A percentile compares a stretch with the other conserved stretches of the same genome.
Evolutionary conservation across 2,888 invertebrate species (phyloP).

Genomic region (Synanthedon vespiformis): DNA sequence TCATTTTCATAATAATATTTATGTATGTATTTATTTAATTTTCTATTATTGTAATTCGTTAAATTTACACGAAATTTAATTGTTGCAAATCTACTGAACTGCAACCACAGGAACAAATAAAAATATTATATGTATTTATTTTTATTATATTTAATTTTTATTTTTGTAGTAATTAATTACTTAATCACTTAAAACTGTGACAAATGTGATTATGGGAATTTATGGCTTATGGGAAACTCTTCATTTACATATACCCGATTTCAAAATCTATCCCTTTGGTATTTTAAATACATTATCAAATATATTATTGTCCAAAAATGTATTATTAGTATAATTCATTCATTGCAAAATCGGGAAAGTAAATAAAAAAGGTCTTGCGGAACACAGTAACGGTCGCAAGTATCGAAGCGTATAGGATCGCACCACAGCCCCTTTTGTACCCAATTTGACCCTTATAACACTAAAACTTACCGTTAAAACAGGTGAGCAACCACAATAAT

Average conservation of each 20-base stretch:
- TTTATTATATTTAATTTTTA: background rate
- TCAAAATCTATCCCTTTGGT: background rate
- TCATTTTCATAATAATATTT: too few relatives aligned
- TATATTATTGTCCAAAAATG: too few relatives aligned
- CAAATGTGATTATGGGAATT: too few relatives aligned
- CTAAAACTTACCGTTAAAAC: conserved; percentile 57
- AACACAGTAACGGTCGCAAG: conserved; percentile 25
- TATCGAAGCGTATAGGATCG: conserved; percentile 34
- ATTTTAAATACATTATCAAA: background rate
- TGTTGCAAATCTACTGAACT: too few relatives aligned
- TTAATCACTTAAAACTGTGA: background rate
- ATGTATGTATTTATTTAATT: too few relatives aligned
- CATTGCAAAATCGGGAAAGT: background rate
- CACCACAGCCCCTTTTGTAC: conserved; percentile 21
- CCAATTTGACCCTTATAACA: conserved; percentile 29
- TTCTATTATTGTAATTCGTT: too few relatives aligned
- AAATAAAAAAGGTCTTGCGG: background rate
- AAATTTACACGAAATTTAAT: too few relatives aligned
- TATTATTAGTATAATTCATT: background rate
- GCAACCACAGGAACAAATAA: too few relatives aligned
- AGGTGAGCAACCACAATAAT: conserved; percentile 51
- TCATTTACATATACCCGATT: too few relatives aligned
- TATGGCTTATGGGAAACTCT: too few relatives aligned
- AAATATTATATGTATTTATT: too few relatives aligned
- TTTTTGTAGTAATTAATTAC: background rate